A percentile compares a stretch with the other conserved stretches of the same genome.
Evolutionary conservation across 2,888 invertebrate genomes (phyloP).

Genomic region (Cantharis rufa): DNA sequence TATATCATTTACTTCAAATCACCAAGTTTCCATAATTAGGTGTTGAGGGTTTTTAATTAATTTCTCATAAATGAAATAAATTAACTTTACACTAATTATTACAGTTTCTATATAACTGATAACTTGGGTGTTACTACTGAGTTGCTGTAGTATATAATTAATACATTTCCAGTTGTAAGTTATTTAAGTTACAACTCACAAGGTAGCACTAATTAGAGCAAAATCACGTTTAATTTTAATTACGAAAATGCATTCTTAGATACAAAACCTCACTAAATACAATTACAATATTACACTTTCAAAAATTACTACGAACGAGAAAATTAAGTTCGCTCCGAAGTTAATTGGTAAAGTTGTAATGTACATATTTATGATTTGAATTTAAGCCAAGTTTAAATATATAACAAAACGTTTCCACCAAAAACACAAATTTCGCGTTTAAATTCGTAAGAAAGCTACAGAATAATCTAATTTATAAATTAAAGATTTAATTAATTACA

Average conservation of each 20-base stretch:
- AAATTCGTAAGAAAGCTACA: not conserved
- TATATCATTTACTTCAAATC: not conserved
- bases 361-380: constrained; percentile 5
- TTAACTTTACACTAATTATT: not conserved
- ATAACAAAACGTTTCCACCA: constrained; percentile 4
- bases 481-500: not conserved
- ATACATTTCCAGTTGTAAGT: not conserved
- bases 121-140: not conserved
- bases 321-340: not conserved
- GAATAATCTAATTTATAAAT: not conserved
- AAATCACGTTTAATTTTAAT: not conserved
- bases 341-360: constrained; percentile 4
- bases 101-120: not conserved
- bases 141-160: not conserved
- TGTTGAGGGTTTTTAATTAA: not conserved
- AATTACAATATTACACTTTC: not conserved
- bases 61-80: not conserved
- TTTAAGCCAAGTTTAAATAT: constrained; percentile 4
- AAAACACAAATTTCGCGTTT: not conserved
- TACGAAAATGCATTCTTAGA: not conserved
- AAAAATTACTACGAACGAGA: not conserved
- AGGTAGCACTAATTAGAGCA: not conserved
- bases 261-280: not conserved
- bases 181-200: not conserved
- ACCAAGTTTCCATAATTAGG: not conserved